Conservation (phyloP, 2,113 vertebrate genomes). For the Sinocyclocheilus rhinocerous region DNA sequence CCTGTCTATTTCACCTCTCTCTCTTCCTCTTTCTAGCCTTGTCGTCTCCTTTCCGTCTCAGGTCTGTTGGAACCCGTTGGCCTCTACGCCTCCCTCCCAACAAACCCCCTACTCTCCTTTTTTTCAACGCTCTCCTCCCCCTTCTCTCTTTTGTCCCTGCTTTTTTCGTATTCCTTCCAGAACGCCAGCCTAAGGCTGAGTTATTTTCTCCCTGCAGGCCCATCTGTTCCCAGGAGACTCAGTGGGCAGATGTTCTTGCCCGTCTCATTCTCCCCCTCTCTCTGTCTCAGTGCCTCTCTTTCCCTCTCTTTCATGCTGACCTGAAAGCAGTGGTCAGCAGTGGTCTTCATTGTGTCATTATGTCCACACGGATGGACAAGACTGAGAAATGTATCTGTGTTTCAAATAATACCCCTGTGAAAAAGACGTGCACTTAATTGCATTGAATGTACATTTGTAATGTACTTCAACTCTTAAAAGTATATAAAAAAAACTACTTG, state of each 20-base stretch:
- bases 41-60: conserved; percentile 38
- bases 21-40: conserved; percentile 41
- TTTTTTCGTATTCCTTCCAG: conserved; percentile 61
- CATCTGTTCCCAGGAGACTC: conserved; percentile 67
- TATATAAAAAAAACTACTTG: not conserved
- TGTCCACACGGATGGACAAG: not conserved
- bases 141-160: conserved; percentile 63
- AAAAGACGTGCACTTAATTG: not conserved
- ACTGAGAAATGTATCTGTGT: not conserved
- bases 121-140: conserved; percentile 54
- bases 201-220: conserved; percentile 55
- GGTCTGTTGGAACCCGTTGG: conserved; percentile 46
- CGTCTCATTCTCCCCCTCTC: conserved; percentile 31
- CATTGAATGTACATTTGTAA: not conserved
- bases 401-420: not conserved
- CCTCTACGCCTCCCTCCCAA: conserved; percentile 28
- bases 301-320: conserved; percentile 38
- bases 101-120: conserved; percentile 46
- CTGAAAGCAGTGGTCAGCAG: conserved; percentile 36
- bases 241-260: conserved; percentile 63
- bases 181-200: conserved; percentile 61
- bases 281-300: conserved; percentile 9
- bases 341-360: conserved; percentile 14
- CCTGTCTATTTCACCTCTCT: not conserved
- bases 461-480: not conserved